These are phyloP conservation scores for Neomonachus schauinslandi DNA, from an alignment of 2,113 vertebrate genomes.

Conservation along the genomic window DNA sequence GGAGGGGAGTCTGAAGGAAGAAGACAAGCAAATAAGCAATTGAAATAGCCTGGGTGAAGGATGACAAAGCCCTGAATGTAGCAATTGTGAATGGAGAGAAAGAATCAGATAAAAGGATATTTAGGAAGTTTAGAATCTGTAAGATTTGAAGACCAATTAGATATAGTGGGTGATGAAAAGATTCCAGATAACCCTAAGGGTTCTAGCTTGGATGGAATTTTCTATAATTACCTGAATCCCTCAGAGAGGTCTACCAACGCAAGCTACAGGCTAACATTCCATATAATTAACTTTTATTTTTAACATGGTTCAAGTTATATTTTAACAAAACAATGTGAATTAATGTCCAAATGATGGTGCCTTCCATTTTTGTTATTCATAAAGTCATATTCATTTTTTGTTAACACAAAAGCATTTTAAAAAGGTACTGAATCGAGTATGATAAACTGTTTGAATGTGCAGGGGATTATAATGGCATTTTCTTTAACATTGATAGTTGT, in stretches of 20 bases:
- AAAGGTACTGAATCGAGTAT: neutral
- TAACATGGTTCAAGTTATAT: neutral
- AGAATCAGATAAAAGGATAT: neutral
- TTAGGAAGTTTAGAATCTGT: conserved; percentile 1
- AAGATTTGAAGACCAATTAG: neutral
- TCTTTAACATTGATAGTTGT: neutral
- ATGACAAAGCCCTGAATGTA: no score
- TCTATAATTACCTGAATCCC: conserved; percentile 26
- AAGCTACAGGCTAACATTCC: neutral
- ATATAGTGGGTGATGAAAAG: neutral
- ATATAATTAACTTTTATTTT: conserved; percentile 55
- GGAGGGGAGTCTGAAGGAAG: neutral
- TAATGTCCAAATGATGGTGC: neutral
- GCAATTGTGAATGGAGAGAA: neutral
- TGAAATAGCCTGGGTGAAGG: neutral
- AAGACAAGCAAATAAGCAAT: neutral
- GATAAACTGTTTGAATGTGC: neutral
- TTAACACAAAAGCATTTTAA: neutral
- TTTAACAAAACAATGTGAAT: neutral
- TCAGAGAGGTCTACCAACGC: neutral
- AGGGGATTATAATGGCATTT: neutral
- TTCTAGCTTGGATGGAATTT: neutral
- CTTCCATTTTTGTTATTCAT: conserved; percentile 33
- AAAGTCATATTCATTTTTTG: neutral
- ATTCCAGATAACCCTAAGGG: neutral